Evolutionary conservation across 2,113 vertebrate genomes (phyloP).

Genomic region (Actinemys pallida): DNA sequence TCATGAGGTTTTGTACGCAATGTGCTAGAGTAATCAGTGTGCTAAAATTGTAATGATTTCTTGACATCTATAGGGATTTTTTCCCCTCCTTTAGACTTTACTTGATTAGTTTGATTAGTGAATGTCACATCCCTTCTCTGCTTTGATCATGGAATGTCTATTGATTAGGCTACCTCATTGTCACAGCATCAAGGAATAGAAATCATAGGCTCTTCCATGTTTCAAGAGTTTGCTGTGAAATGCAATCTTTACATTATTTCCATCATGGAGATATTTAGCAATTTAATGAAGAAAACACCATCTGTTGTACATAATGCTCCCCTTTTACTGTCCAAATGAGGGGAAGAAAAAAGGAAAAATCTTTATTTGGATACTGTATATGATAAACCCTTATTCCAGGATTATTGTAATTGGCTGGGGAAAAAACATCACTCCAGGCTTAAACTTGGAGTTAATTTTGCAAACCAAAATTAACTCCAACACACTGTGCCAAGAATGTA

Average conservation of each 20-base stretch:
- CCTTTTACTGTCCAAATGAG: not conserved
- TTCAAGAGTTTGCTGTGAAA: not conserved
- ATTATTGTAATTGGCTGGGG: not conserved
- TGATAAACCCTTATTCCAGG: not conserved
- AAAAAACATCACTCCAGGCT: not conserved
- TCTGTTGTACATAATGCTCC: not conserved
- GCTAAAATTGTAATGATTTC: not conserved
- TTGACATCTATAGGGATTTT: not conserved
- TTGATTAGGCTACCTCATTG: not conserved
- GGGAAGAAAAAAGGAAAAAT: not conserved
- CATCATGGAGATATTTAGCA: not conserved
- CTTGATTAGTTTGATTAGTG: not conserved
- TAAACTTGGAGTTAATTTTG: slow-evolving; percentile 19
- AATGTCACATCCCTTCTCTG: too few species aligned
- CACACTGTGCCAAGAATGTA: slow-evolving; percentile 7
- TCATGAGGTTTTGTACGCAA: not conserved
- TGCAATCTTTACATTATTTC: not conserved
- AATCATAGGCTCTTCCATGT: not conserved
- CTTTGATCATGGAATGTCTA: too few species aligned
- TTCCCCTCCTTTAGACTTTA: not conserved
- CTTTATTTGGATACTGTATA: not conserved
- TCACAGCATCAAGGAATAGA: not conserved
- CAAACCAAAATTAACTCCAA: slow-evolving; percentile 8
- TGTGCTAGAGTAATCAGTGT: not conserved
- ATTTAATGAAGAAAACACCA: not conserved